Percentiles rank a stretch among this genome's conserved stretches.
Conservation (phyloP, 2,797 vertebrate genomes). For the Schizopygopsis malacanthus region DNA sequence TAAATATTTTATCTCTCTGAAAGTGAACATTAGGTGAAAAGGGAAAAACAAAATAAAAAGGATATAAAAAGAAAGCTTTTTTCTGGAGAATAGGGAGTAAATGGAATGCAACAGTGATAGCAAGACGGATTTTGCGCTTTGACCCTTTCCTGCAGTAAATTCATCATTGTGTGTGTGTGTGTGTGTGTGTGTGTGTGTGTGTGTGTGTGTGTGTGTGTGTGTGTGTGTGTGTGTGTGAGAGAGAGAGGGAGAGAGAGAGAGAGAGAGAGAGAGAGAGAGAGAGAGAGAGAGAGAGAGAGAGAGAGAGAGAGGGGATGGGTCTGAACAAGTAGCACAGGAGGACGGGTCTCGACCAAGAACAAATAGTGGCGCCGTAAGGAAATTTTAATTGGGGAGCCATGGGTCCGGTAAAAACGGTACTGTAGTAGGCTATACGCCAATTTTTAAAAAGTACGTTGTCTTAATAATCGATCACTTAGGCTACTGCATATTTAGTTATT, state of each 20-base stretch:
- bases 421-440: background rate
- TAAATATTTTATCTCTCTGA: background rate
- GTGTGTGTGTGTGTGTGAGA: too few relatives aligned
- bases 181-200: background rate
- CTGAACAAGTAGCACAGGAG: background rate
- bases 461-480: background rate
- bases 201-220: background rate
- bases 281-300: slow-evolving; percentile 4
- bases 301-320: background rate
- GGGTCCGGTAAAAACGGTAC: background rate
- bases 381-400: background rate
- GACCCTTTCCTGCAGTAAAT: slow-evolving; percentile 51
- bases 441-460: background rate
- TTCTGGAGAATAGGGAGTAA: slow-evolving; percentile 2
- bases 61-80: background rate
- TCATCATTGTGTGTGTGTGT: slow-evolving; percentile 33
- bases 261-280: slow-evolving; percentile 1
- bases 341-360: slow-evolving; percentile 5
- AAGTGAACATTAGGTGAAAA: background rate
- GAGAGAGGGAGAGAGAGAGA: background rate
- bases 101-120: slow-evolving; percentile 46
- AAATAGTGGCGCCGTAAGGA: background rate
- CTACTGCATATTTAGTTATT: background rate
- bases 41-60: background rate
- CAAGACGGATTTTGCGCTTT: slow-evolving; percentile 49